Evolutionary conservation across 2,113 vertebrate genomes (phyloP), one percentile per base, ranked within the genome.

Genomic region (Holacanthus passer): DNA sequence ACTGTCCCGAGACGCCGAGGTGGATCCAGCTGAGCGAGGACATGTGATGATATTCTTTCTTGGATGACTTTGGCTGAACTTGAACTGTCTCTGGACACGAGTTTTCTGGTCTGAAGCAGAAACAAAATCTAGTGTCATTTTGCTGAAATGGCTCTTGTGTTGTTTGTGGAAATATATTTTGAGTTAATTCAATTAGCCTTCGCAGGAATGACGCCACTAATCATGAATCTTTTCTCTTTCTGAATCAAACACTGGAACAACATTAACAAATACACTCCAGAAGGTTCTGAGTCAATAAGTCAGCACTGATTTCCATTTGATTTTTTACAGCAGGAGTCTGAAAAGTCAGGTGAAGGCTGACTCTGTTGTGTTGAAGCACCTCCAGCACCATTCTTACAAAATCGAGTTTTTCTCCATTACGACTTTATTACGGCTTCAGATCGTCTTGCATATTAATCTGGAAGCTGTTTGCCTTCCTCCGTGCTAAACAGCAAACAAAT

Each of bases 391-490:
- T 35, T 72, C 56, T 74, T 5, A 37, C 10, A n/a, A 39, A 66
- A 78, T 73, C 45, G 73, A 77, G 32, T 48, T 68, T 56, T 56
- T 64, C 37, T 29, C 31, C 31, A 60, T 75, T 37, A 71, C 55
- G 29, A 7, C 4, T 43, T 58, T 29, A 64, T 53, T 53, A 52
- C 53, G 24, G 43, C 7, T 17, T 29, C 69, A 59, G 22, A 70
- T 27, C 52, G 29, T 3, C 32, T 58, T 11, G 39, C 45, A 39
- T 11, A 41, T 73, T 73, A 53, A 72, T 74, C 72, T 60, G 43
- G 43, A 20, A 37, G 73, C 62, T 50, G 50, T 87, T 77, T 83
- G 48, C 50, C 12, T 73, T 55, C 19, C 20, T 35, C 16, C 8
- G 56, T 0, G 8, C 17, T 2, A 55, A 76, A 79, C 13, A 43